Evolutionary conservation across 2,113 vertebrate genomes (phyloP).

Genomic region (Xiphophorus couchianus): DNA sequence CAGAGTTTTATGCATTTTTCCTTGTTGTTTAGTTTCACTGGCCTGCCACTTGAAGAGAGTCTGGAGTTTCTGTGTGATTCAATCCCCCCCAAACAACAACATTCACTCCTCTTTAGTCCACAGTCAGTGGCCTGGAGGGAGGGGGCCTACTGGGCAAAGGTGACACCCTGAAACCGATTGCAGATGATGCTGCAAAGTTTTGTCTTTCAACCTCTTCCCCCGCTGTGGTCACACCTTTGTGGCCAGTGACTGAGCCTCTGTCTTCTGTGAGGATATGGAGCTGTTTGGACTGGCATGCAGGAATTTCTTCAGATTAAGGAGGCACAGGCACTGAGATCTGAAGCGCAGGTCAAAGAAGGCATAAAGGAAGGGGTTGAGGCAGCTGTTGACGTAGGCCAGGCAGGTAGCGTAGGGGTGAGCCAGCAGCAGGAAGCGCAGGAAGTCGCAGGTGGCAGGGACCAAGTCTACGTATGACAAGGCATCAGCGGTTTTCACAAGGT

Average conservation of each 20-base stretch:
- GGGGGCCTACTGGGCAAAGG: not conserved
- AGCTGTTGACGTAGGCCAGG: slow-evolving; percentile 88
- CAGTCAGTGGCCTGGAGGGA: slow-evolving; percentile 20
- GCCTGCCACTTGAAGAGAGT: slow-evolving; percentile 20
- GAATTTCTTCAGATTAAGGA: slow-evolving; percentile 81
- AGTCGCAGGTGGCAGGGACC: slow-evolving; percentile 75
- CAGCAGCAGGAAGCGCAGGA: slow-evolving; percentile 79
- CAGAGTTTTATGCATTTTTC: slow-evolving; percentile 33
- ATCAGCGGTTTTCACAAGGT: slow-evolving; percentile 84
- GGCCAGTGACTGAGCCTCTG: slow-evolving; percentile 81
- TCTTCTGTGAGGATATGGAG: slow-evolving; percentile 86
- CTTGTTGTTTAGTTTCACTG: slow-evolving; percentile 38
- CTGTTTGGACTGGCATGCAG: slow-evolving; percentile 74
- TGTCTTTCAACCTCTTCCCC: slow-evolving; percentile 36
- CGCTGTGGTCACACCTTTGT: slow-evolving; percentile 82
- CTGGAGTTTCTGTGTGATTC: slow-evolving; percentile 19
- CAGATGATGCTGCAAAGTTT: slow-evolving; percentile 11
- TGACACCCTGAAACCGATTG: slow-evolving; percentile 34
- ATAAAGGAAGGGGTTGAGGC: slow-evolving; percentile 89
- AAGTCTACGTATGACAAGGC: slow-evolving; percentile 82
- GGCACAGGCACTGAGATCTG: slow-evolving; percentile 82
- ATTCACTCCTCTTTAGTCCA: slow-evolving; percentile 34
- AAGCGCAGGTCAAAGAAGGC: slow-evolving; percentile 88
- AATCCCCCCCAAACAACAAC: slow-evolving; percentile 20
- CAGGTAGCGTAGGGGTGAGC: slow-evolving; percentile 87